phyloP scores from a whole-genome alignment of 2,888 invertebrate species.

The Tetropium fuscum region DNA sequence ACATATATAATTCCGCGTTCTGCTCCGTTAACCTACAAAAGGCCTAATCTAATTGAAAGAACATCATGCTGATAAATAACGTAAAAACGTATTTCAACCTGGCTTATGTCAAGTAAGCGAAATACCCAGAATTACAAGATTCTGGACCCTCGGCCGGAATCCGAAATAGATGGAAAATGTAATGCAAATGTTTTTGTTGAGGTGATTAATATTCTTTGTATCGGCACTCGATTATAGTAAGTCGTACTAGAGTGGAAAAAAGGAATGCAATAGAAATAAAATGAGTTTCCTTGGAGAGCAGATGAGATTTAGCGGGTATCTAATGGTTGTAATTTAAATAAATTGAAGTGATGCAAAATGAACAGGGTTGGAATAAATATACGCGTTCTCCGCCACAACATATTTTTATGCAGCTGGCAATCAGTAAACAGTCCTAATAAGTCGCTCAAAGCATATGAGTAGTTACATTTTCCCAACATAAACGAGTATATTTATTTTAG shows the following conservation, averaged over 20 bases:
- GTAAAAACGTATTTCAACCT: conserved; percentile 7
- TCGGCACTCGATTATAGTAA: conserved; percentile 38
- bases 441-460: too few species aligned
- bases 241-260: conserved; percentile 28
- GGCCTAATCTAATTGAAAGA: neutral
- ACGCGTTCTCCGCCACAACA: too few species aligned
- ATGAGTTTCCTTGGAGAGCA: conserved; percentile 36
- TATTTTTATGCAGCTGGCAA: too few species aligned
- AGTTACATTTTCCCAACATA: too few species aligned
- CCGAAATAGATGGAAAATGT: conserved; percentile 19
- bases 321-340: conserved; percentile 32
- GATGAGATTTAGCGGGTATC: conserved; percentile 31
- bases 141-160: too few species aligned
- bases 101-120: neutral
- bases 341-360: conserved; percentile 29
- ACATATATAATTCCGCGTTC: neutral
- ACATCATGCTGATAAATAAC: conserved; percentile 10
- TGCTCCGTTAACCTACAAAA: neutral
- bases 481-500: too few species aligned
- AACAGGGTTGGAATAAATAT: conserved; percentile 15
- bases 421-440: too few species aligned
- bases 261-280: conserved; percentile 37
- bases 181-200: conserved; percentile 42
- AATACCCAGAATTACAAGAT: too few species aligned
- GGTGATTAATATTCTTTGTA: conserved; percentile 43